Percentiles rank a stretch among this genome's conserved stretches.
These are phyloP conservation scores for Zaprionus africanus DNA, from an alignment of 1,140 invertebrate genomes.

Conservation along the genomic window DNA sequence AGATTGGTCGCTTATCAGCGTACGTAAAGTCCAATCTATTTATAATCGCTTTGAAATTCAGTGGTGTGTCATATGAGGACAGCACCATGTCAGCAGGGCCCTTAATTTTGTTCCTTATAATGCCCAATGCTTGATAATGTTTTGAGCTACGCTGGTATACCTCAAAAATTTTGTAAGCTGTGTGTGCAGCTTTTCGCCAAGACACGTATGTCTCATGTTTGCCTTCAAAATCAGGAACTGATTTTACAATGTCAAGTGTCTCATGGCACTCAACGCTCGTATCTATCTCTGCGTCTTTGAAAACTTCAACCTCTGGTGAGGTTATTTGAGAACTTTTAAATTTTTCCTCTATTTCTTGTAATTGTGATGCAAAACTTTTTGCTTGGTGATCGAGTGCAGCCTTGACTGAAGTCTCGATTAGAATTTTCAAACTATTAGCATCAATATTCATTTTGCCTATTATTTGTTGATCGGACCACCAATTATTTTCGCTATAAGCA, in stretches of 20 bases:
- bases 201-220: slow-evolving; percentile 47
- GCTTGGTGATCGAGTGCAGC: neutral
- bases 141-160: slow-evolving; percentile 44
- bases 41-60: slow-evolving; percentile 55
- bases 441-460: neutral
- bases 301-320: slow-evolving; percentile 9
- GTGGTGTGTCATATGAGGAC: slow-evolving; percentile 39
- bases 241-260: slow-evolving; percentile 48
- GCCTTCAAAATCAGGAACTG: slow-evolving; percentile 42
- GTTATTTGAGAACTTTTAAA: neutral
- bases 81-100: slow-evolving; percentile 40
- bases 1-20: slow-evolving; percentile 44
- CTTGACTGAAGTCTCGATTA: neutral
- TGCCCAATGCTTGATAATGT: slow-evolving; percentile 45
- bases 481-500: neutral
- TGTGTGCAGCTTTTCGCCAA: slow-evolving; percentile 43
- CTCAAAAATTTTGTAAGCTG: slow-evolving; percentile 47
- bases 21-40: slow-evolving; percentile 40
- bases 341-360: neutral
- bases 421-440: neutral
- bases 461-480: neutral
- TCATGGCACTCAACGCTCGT: slow-evolving; percentile 32
- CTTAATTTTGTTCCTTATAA: slow-evolving; percentile 57
- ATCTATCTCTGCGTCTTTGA: slow-evolving; percentile 22
- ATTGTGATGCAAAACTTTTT: neutral